phyloP scores from a whole-genome alignment of 30 jellyfish, hydroid and myxozoan species.

The Aurelia coerulea region DNA sequence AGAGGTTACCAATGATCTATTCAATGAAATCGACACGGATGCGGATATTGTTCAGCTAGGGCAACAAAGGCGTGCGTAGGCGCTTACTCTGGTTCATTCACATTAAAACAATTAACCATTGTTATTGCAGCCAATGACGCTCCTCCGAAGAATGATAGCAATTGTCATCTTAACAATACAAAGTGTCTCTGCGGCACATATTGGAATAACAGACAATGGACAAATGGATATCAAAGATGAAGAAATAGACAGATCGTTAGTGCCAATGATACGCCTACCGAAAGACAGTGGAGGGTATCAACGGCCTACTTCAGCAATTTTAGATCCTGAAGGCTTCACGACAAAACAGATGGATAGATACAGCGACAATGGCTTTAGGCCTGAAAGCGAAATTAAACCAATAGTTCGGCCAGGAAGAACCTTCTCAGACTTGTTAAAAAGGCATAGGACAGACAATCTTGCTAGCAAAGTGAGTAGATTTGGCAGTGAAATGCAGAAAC shows the following conservation, averaged over 20 bases:
- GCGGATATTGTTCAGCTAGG: no score
- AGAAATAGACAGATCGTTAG: slow-evolving; percentile 47
- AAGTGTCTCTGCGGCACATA: slow-evolving; percentile 15
- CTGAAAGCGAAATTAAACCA: slow-evolving; percentile 27
- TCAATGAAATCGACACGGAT: no score
- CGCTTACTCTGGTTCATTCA: no score
- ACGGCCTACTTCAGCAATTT: slow-evolving; percentile 2
- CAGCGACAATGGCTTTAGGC: slow-evolving; percentile 45
- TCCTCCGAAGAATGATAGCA: slow-evolving; percentile 27
- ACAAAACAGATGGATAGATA: neutral
- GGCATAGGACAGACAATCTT: neutral
- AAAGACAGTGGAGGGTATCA: slow-evolving; percentile 4
- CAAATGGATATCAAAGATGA: slow-evolving; percentile 16
- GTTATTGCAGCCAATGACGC: slow-evolving; percentile 37
- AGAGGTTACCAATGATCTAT: no score
- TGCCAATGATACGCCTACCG: slow-evolving; percentile 65
- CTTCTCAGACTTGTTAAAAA: slow-evolving; percentile 9
- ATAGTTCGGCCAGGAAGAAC: slow-evolving; percentile 11
- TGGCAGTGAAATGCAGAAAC: neutral
- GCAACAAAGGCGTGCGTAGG: no score
- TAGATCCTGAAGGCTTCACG: neutral
- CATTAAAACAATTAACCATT: neutral
- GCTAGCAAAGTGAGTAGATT: neutral
- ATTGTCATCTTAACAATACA: neutral
- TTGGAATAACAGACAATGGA: slow-evolving; percentile 40